phyloP scores from a whole-genome alignment of 1,140 invertebrate species.

The Manduca sexta region DNA sequence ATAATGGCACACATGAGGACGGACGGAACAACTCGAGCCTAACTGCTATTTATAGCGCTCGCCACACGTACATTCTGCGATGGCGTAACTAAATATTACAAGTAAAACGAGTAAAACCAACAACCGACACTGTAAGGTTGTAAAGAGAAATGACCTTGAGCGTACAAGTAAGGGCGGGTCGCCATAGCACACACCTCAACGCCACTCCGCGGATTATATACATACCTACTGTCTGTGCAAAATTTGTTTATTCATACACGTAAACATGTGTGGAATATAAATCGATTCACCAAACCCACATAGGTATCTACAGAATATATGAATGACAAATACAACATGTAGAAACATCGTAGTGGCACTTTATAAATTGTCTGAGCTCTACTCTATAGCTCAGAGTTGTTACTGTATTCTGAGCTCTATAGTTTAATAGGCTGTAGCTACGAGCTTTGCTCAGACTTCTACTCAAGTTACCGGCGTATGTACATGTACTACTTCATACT shows the following conservation, averaged over 20 bases:
- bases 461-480: too few relatives aligned
- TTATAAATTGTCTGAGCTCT: too few relatives aligned
- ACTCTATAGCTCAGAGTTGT: too few relatives aligned
- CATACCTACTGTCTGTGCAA: too few relatives aligned
- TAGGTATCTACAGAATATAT: neutral
- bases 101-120: too few relatives aligned
- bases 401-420: too few relatives aligned
- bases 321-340: too few relatives aligned
- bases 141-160: conserved; percentile 38
- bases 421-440: too few relatives aligned
- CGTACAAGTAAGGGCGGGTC: conserved; percentile 25
- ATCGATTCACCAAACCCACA: conserved; percentile 3
- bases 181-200: conserved; percentile 13
- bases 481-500: too few relatives aligned
- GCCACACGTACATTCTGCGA: conserved; percentile 41
- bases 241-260: neutral
- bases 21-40: conserved; percentile 44
- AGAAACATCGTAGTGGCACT: too few relatives aligned
- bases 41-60: conserved; percentile 58
- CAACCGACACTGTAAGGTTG: conserved; percentile 35
- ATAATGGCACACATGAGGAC: conserved; percentile 54
- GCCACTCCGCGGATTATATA: neutral
- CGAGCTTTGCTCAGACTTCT: too few relatives aligned
- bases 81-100: conserved; percentile 57
- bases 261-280: neutral